These are phyloP conservation scores for Parotocinclus haroldoi DNA, from an alignment of 2,797 vertebrate genomes.

Conservation along the genomic window DNA sequence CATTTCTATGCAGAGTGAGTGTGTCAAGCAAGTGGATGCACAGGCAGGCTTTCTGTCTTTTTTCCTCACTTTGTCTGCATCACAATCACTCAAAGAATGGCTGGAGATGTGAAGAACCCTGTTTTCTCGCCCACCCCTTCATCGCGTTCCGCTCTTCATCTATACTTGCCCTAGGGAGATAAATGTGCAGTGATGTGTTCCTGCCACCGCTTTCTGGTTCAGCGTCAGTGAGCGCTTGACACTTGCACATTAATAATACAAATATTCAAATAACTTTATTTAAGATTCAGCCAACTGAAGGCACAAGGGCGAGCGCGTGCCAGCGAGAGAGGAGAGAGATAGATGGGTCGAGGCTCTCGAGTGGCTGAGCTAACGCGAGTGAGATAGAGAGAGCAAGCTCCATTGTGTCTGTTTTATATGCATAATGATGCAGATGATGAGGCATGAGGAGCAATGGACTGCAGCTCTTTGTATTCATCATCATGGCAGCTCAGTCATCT, in stretches of 20 bases:
- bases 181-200: slow-evolving; percentile 19
- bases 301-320: slow-evolving; percentile 3
- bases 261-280: slow-evolving; percentile 81
- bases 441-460: slow-evolving; percentile 15
- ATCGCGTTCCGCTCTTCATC: slow-evolving; percentile 7
- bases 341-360: not conserved
- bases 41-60: not conserved
- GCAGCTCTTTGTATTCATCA: slow-evolving; percentile 22
- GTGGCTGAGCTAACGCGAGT: slow-evolving; percentile 8
- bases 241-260: slow-evolving; percentile 72
- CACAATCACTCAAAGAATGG: no score
- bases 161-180: not conserved
- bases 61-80: not conserved
- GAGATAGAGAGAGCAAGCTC: slow-evolving; percentile 9
- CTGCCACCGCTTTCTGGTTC: slow-evolving; percentile 46
- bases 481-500: slow-evolving; percentile 20
- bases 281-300: slow-evolving; percentile 70
- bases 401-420: slow-evolving; percentile 31
- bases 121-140: slow-evolving; percentile 2
- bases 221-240: slow-evolving; percentile 65
- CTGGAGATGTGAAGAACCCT: not conserved
- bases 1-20: slow-evolving; percentile 54
- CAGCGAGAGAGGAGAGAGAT: not conserved
- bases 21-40: not conserved
- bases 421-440: slow-evolving; percentile 33